Conservation (phyloP, 2,113 vertebrate genomes). For the Antechinus flavipes region DNA sequence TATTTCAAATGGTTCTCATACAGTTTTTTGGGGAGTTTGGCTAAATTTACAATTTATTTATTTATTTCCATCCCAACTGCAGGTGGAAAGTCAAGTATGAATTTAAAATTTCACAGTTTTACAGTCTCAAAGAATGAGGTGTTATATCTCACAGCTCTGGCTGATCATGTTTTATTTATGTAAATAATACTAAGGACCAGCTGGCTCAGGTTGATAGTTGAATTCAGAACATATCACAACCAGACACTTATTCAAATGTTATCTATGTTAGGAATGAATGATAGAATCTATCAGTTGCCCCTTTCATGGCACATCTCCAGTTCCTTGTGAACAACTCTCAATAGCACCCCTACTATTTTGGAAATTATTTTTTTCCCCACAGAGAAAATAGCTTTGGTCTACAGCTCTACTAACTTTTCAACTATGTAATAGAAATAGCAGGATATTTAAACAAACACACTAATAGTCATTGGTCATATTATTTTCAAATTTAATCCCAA, state of each 20-base stretch:
- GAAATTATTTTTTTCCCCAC: constrained; percentile 16
- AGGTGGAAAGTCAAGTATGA: neutral
- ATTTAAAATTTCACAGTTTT: constrained; percentile 1
- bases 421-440: neutral
- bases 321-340: constrained; percentile 11
- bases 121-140: neutral
- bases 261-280: neutral
- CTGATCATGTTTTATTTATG: neutral
- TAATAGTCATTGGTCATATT: neutral
- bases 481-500: constrained; percentile 45
- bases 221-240: constrained; percentile 27
- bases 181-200: neutral
- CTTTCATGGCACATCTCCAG: neutral
- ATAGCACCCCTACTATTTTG: neutral
- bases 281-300: constrained; percentile 18
- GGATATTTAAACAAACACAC: constrained; percentile 24
- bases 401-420: constrained; percentile 1
- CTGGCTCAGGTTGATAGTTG: neutral
- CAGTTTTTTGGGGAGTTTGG: constrained; percentile 51
- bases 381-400: neutral
- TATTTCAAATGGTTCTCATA: constrained; percentile 52
- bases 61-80: neutral
- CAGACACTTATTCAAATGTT: constrained; percentile 5
- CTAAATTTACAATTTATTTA: neutral
- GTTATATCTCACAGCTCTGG: neutral